Evolutionary conservation across 2,888 invertebrate genomes (phyloP), one percentile per base, ranked within the genome.

Genomic region (Heliconius cydno): DNA sequence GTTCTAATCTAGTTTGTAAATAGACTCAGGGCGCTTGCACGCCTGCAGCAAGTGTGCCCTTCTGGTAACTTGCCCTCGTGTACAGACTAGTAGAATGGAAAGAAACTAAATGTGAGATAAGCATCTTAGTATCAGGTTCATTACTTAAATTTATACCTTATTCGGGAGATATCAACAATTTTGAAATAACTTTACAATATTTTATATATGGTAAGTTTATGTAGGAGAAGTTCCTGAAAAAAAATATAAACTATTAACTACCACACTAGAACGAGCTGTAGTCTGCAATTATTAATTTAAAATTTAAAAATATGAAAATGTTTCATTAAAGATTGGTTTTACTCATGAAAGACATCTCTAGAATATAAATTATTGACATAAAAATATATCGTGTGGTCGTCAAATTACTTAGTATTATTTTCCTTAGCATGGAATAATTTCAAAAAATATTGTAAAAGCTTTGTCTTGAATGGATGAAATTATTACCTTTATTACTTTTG

Each of bases 1-100:
- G 71, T 19, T 68, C 68, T 81, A 79, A 81, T 81, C 71, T 78
- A 79, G 80, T 79, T 80, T 81, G 78, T 74, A 82, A 81, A 82
- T 76, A 80, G 80, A 82, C 81, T 78, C 78, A 68, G 79, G 79
- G 79, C 82, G 80, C 73, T 80, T 76, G 82, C 68, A 76, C 73
- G 78, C 79, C 72, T 76, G 38, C 41, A 76, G 67, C 77, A 75
- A 80, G 80, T 79, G 77, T 79, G 78, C 67, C n/a, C 76, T 75
- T 66, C 70, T 63, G 63, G 66, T 70, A 74, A 78, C 68, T 79
- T 34, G 77, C 52, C 67, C 63, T 57, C 68, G 63, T 38, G 46
- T 71, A 30, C 74, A 78, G 28, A 60, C 73, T 74, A 22, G 60
- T 68, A 63, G 38, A 74, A 38, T 74, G 60, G 19, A 74, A 46